These are phyloP conservation scores for Sapayoa aenigma DNA, from an alignment of 2,113 vertebrate genomes.

Conservation along the genomic window DNA sequence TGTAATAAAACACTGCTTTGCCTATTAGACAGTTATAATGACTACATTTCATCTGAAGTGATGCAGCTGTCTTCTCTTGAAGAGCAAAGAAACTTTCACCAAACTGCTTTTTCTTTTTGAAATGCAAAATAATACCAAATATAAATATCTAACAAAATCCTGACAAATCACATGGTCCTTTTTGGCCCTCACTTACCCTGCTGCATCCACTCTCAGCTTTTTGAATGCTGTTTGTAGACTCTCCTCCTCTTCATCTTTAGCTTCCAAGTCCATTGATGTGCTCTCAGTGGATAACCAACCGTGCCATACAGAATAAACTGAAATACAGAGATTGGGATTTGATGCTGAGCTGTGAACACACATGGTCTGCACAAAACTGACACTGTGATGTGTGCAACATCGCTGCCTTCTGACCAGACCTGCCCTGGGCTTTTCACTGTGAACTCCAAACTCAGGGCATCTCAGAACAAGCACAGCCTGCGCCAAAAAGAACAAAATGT, in stretches of 20 bases:
- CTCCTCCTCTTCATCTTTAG: conserved; percentile 92
- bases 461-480: background rate
- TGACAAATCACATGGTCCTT: background rate
- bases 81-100: background rate
- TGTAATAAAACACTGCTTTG: background rate
- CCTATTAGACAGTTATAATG: background rate
- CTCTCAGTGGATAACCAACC: background rate
- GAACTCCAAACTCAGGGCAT: background rate
- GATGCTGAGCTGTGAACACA: background rate
- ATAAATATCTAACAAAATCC: fast-evolving
- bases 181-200: conserved; percentile 75
- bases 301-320: background rate
- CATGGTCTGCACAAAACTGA: background rate
- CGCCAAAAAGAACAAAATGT: fast-evolving
- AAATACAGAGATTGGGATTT: background rate
- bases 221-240: conserved; percentile 96
- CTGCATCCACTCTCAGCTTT: conserved; percentile 92
- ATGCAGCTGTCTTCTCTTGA: background rate
- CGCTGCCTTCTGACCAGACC: background rate
- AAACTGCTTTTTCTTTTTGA: background rate
- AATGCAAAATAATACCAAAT: background rate
- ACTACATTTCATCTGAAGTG: background rate
- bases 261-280: conserved; percentile 84
- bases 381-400: fast-evolving
- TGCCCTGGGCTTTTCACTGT: fast-evolving